Conservation (phyloP, 1,140 invertebrate genomes). For the Popillia japonica region DNA sequence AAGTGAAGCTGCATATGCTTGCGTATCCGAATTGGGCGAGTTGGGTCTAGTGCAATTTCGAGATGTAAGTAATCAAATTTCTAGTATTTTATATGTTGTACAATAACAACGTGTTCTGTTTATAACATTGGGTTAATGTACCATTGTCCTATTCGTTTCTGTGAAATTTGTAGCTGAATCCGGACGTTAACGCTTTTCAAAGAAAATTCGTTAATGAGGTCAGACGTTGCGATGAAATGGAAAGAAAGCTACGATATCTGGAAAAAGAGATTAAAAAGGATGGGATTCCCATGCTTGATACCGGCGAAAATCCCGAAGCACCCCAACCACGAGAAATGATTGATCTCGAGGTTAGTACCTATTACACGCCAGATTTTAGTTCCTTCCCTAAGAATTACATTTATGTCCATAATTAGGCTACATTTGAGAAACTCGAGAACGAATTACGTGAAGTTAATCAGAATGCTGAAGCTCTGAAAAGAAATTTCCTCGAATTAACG, state of each 20-base stretch:
- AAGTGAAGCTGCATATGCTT: conserved; percentile 93
- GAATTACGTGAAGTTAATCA: conserved; percentile 97
- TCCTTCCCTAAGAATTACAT: neutral
- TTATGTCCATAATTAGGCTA: conserved; percentile 70
- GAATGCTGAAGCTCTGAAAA: conserved; percentile 95
- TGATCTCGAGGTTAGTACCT: conserved; percentile 86
- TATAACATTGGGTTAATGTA: too few relatives aligned
- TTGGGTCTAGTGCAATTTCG: conserved; percentile 92
- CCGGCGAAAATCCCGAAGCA: conserved; percentile 97
- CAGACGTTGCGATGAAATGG: conserved; percentile 94
- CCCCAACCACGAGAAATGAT: conserved; percentile 99
- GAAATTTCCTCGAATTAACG: conserved; percentile 94
- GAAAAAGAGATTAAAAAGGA: conserved; percentile 99
- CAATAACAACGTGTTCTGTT: neutral
- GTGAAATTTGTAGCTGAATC: conserved; percentile 76
- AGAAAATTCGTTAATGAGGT: conserved; percentile 96
- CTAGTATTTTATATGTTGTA: neutral
- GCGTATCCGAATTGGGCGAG: conserved; percentile 92
- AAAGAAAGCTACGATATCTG: conserved; percentile 91
- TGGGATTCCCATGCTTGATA: conserved; percentile 95
- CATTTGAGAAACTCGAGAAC: conserved; percentile 95
- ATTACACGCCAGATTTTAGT: neutral
- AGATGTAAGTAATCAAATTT: conserved; percentile 74
- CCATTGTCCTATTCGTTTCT: too few relatives aligned
- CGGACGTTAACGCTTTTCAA: conserved; percentile 95